Conservation (phyloP, 2,797 vertebrate genomes). For the Sarcophilus harrisii region DNA sequence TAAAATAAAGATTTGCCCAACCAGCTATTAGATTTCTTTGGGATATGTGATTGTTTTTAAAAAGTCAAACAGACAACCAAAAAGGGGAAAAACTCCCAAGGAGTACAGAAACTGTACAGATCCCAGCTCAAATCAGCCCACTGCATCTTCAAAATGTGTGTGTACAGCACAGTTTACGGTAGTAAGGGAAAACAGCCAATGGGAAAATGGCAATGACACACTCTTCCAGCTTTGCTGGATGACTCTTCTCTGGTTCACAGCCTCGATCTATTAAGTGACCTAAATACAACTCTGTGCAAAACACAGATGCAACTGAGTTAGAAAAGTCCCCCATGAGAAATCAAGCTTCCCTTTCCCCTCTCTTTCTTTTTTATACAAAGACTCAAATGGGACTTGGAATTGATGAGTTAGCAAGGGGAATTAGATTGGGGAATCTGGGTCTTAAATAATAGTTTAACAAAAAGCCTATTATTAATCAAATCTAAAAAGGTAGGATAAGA, state of each 20-base stretch:
- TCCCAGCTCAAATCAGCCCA: background rate
- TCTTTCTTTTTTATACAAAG: background rate
- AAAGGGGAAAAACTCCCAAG: background rate
- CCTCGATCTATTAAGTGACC: background rate
- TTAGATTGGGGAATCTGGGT: too few relatives aligned
- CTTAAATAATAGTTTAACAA: background rate
- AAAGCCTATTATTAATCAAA: background rate
- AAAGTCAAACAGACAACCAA: background rate
- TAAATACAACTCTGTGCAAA: background rate
- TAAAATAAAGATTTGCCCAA: background rate
- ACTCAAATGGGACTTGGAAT: background rate
- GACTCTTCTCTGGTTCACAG: background rate
- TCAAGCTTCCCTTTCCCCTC: background rate
- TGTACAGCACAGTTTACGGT: accelerated
- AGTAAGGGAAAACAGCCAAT: background rate
- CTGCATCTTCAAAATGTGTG: background rate
- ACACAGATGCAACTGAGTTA: background rate
- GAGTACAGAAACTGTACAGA: background rate
- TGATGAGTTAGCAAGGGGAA: background rate
- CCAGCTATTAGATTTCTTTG: background rate
- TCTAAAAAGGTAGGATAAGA: background rate
- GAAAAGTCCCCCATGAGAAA: background rate
- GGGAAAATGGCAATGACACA: background rate
- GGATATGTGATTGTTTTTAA: background rate
- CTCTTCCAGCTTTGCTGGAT: accelerated